Evolutionary conservation across 2,113 vertebrate genomes (phyloP), one percentile per base, ranked within the genome.

Genomic region (Dissostichus mawsoni): DNA sequence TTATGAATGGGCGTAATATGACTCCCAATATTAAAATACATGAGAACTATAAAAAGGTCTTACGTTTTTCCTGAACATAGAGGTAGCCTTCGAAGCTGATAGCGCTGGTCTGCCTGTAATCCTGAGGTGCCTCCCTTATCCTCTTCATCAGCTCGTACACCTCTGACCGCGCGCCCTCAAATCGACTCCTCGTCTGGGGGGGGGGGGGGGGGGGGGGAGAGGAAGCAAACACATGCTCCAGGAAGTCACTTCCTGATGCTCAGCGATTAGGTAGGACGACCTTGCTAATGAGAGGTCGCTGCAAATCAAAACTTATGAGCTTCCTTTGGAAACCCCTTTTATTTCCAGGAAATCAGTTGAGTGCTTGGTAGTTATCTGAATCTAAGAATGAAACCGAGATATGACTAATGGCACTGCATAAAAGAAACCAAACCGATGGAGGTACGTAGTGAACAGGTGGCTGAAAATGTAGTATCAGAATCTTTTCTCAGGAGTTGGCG

Each of bases 51-150:
- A 36, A 23, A 23, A 41, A 52, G 16, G 5, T 25, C 88, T 94
- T 96, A 99, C 98, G 95, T 96, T 98, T 99, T 85, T 99, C 98
- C 87, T 99, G 98, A 11, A 99, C 95, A 17, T 97, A 99, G 78
- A 99, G 95, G 89, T 99, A 99, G 65, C 98, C 98, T 92, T 99
- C 98, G 33, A 95, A 96, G 0, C 97, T 96, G 89, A 98, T 97
- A 11, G 96, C 90, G 82, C 97, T 98, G 51, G 95, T 96, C 88
- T 97, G 96, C 82, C 96, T 96, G 84, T 97, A 97, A 8, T 98
- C 97, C 69, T 96, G 96, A n/a, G 98, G 98, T 23, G 94, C 92
- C 74, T 95, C 96, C 76, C 93, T 95, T 86, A 98, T 97, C 91
- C 96, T 98, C 82, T 97, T 99, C 98, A 97, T 97, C 51, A 99